phyloP scores from a whole-genome alignment of 1,140 invertebrate species.

The Camponotus pennsylvanicus region DNA sequence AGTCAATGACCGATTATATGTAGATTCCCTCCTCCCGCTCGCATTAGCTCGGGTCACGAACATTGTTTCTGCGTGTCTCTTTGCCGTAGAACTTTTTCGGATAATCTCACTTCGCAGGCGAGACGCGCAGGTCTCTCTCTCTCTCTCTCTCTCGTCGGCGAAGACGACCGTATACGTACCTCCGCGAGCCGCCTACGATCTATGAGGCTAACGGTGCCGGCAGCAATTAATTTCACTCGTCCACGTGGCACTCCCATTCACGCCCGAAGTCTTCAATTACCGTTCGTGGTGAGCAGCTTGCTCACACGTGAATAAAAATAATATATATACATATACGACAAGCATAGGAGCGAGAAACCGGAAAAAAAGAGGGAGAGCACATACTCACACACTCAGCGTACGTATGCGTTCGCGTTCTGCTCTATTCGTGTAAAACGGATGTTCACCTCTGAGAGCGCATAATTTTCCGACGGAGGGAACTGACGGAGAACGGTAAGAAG shows the following conservation, averaged over 20 bases:
- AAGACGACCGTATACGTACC: conserved; percentile 52
- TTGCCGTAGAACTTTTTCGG: conserved; percentile 41
- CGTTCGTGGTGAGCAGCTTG: conserved; percentile 43
- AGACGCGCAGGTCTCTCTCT: conserved; percentile 33
- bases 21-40: conserved; percentile 16
- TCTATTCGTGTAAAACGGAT: conserved; percentile 78
- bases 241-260: conserved; percentile 79
- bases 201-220: conserved; percentile 71
- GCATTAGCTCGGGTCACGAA: conserved; percentile 6
- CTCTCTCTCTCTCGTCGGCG: conserved; percentile 43
- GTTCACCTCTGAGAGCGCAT: conserved; percentile 78
- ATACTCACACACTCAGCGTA: conserved; percentile 18
- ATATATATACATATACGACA: neutral
- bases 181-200: conserved; percentile 66
- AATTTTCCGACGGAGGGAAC: conserved; percentile 77
- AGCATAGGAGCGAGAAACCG: conserved; percentile 9
- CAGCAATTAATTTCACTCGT: conserved; percentile 78
- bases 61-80: conserved; percentile 1
- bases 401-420: conserved; percentile 23
- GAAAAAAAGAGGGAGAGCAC: neutral
- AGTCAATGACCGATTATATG: conserved; percentile 40
- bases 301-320: conserved; percentile 31
- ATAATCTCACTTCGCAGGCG: conserved; percentile 28
- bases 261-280: conserved; percentile 80
- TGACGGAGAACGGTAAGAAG: conserved; percentile 67